A percentile compares a stretch with the other conserved stretches of the same genome.
phyloP scores from a whole-genome alignment of 2,888 invertebrate genomes.

The Pammene fasciana region DNA sequence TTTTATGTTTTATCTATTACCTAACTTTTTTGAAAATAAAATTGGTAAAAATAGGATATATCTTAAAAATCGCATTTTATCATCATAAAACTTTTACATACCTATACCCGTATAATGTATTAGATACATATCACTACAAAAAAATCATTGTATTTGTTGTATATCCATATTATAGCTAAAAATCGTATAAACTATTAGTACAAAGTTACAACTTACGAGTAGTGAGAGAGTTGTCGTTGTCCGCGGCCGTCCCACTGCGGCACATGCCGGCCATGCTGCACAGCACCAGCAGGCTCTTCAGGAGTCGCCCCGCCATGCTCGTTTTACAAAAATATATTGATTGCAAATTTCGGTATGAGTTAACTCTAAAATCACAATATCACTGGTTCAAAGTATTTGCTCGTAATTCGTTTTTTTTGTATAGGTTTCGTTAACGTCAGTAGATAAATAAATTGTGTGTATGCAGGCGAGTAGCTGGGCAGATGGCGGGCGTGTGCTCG shows the following conservation, averaged over 20 bases:
- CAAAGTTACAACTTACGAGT: conserved; percentile 65
- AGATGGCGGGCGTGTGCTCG: conserved; percentile 60
- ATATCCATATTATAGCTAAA: too few relatives aligned
- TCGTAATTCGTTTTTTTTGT: conserved; percentile 5
- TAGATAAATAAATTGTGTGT: conserved; percentile 1
- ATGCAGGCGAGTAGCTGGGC: conserved; percentile 41
- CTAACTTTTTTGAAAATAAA: too few relatives aligned
- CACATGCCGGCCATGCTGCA: conserved; percentile 63
- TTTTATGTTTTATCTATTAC: too few relatives aligned
- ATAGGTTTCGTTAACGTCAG: conserved; percentile 6
- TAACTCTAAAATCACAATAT: conserved; percentile 39
- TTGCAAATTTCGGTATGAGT: background rate
- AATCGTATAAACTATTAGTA: too few relatives aligned
- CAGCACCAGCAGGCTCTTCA: conserved; percentile 67
- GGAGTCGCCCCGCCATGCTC: conserved; percentile 65
- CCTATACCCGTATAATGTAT: too few relatives aligned
- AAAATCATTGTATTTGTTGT: too few relatives aligned
- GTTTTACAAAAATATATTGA: conserved; percentile 48
- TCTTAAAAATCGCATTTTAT: too few relatives aligned
- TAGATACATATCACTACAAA: too few relatives aligned
- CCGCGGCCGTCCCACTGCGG: conserved; percentile 68
- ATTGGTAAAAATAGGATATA: too few relatives aligned
- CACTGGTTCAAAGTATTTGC: conserved; percentile 18
- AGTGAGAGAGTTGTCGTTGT: conserved; percentile 60
- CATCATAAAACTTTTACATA: too few relatives aligned